Evolutionary conservation across 2,888 invertebrate genomes (phyloP), one percentile per base, ranked within the genome.

Genomic region (Axea sp.): DNA sequence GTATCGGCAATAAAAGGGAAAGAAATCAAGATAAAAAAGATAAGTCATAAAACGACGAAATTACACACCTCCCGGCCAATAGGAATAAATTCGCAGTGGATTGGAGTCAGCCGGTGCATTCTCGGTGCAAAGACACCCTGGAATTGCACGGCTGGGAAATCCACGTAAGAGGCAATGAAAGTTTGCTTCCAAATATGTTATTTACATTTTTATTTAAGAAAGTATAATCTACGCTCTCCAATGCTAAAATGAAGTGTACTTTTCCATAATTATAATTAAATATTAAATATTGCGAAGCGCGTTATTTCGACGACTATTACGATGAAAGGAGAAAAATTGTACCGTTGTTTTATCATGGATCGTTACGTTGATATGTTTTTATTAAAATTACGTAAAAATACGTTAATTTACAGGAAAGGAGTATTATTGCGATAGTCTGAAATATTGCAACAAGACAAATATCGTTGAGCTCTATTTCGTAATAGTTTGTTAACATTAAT

Each of bases 101-200:
- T 33, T 17, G 30, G 43, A 57, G 57, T 64, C 43, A 67, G 62
- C 39, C 51, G 47, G 45, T 59, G 62, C 49, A 75, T 72, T 60
- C 49, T 47, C 53, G 47, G 68, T 60, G 73, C 64, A 69, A 69
- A 75, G 71, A 76, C 69, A 74, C 69, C 65, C 28, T 47, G 64
- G 45, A 77, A 78, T 77, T 76, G 78, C 71, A 78, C 77, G 73
- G 60, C 76, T 77, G 78, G 78, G 77, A 77, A 78, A 77, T 77
- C 59, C 64, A 71, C 62, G 62, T 41, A 72, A 72, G 67, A 67
- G 76, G 49, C 55, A 69, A 68, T n/a, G 43, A 41, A 43, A 62
- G 67, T 35, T 68, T 64, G 30, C 67, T 26, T 26, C 41, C 53
- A 30, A 60, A 47, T 62, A 49, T 67, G 59, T 67, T 73, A 67